phyloP scores from a whole-genome alignment of 1,140 invertebrate genomes.

The Eulimnadia texana region DNA sequence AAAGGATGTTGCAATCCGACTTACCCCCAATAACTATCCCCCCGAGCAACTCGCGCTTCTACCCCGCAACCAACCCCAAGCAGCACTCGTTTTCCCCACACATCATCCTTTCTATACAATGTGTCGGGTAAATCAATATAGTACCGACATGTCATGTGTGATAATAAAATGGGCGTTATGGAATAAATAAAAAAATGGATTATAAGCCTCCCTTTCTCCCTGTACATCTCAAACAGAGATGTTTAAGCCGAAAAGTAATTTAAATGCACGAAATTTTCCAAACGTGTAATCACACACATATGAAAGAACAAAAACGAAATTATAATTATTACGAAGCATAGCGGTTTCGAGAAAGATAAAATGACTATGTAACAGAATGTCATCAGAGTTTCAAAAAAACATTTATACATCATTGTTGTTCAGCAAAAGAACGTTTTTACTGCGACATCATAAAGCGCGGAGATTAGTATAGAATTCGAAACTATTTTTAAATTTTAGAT shows the following conservation, averaged over 20 bases:
- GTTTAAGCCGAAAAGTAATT: no score
- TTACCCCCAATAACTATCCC: no score
- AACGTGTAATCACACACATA: neutral
- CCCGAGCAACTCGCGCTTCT: no score
- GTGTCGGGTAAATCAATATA: neutral
- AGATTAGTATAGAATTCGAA: no score
- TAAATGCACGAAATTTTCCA: no score
- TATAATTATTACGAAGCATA: neutral
- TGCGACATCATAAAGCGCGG: no score
- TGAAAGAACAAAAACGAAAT: neutral
- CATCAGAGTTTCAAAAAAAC: neutral
- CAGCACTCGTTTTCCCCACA: neutral
- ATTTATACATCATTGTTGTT: neutral
- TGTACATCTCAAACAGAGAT: no score
- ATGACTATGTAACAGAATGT: neutral
- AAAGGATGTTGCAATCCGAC: neutral
- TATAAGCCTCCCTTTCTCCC: no score
- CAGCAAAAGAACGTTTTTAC: no score
- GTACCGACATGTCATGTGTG: neutral
- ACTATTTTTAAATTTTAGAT: no score
- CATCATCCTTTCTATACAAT: neutral
- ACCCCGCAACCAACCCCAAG: neutral
- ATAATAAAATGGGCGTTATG: no score
- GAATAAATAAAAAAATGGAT: no score
- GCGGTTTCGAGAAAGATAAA: neutral